Conservation (phyloP, 2,113 vertebrate species). For the Zosterops lateralis region DNA sequence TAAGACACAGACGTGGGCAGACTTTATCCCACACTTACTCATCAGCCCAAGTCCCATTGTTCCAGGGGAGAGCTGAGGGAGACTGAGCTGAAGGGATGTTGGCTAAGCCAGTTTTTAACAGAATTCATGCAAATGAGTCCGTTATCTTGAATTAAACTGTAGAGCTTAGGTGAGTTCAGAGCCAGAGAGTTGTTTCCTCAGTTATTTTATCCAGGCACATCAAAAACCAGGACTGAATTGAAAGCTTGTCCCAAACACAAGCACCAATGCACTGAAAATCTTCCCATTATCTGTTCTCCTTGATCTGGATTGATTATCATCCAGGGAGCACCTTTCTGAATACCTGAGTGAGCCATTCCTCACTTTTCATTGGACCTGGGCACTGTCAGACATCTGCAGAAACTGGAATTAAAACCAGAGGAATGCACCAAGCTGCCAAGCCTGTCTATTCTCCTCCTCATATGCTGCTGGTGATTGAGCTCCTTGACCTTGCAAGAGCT, state of each 20-base stretch:
- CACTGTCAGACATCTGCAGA: neutral
- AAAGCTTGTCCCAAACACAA: neutral
- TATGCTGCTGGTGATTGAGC: neutral
- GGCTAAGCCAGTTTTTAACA: neutral
- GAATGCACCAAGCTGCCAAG: neutral
- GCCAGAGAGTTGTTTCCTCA: neutral
- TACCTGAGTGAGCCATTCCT: neutral
- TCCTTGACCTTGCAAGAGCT: neutral
- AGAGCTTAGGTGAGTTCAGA: neutral
- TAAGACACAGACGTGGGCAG: neutral
- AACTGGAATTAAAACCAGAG: neutral
- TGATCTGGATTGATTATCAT: neutral
- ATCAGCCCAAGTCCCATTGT: neutral
- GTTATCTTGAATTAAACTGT: neutral
- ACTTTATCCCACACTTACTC: neutral
- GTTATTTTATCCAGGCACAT: neutral
- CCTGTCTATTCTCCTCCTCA: neutral
- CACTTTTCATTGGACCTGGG: neutral
- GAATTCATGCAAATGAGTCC: neutral
- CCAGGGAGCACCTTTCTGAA: neutral
- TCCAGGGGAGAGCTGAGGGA: neutral
- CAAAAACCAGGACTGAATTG: neutral
- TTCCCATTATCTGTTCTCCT: neutral
- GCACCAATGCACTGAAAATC: neutral
- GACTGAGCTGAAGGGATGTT: neutral